Base-by-base conservation (phyloP, 1,140 invertebrate genomes). In the Octopus sinensis region DNA sequence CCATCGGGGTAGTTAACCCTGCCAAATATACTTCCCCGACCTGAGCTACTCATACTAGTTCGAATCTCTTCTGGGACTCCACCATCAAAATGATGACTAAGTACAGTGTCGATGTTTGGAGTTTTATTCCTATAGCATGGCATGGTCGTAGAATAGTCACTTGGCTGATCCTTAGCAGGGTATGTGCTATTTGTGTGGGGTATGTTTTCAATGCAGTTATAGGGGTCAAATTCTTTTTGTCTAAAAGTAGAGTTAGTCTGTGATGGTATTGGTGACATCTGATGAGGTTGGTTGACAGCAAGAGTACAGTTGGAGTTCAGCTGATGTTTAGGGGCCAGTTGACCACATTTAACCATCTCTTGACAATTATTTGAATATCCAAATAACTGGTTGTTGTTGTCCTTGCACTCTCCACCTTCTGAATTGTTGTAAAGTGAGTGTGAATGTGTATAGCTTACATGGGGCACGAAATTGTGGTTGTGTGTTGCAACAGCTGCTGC, bases 321-420 rank as follows among this genome's bases (percentile, higher is more conserved):
- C 53, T 84, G 85, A 7, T 84, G 79, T 51, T 86, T 84, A n/a
- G 89, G 87, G 13, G 87, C 87, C 81, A 87, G 88, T 7, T 91
- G 86, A 43, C 91, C 88, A 77, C 87, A 86, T 79, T 91, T 90
- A 30, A 92, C 89, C 30, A 89, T 88, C 53, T 89, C 90, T 71
- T 91, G 88, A 5, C 92, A 84, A 53, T 89, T 88, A 76, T 92
- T 91, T 10, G 91, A 91, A 82, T 91, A 92, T n/a, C 85, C 87
- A 54, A 88, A 83, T 78, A 88, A 89, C 68, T 88, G 83, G 13
- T 86, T 85, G 84, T 84, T 87, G 79, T 86, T 89, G 76, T 84
- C 82, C 76, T 82, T 84, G 82, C 83, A 84, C 52, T 84, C 85
- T 73, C 68, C 68, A 13, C 68, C 13, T 73, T 73, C 68, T 73